Evolutionary conservation across 1,140 invertebrate genomes (phyloP).

Genomic region (Nephila pilipes): DNA sequence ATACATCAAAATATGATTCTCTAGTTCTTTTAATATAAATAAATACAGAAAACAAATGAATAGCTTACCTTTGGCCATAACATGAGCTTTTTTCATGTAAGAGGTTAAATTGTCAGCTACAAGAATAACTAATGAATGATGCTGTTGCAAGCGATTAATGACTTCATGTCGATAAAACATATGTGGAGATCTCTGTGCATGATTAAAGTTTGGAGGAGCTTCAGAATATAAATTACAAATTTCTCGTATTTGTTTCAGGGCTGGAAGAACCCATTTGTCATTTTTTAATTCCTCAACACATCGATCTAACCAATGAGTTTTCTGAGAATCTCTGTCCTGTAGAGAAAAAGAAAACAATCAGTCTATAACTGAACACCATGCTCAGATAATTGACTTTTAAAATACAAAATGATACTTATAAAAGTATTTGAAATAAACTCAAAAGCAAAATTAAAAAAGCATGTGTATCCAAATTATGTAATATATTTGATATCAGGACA

Average conservation of each 20-base stretch:
- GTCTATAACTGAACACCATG: not conserved
- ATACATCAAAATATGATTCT: too few species aligned
- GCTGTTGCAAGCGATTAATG: conserved; percentile 94
- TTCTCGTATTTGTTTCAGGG: conserved; percentile 96
- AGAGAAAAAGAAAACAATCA: conserved; percentile 41
- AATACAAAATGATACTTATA: too few species aligned
- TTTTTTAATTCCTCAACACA: conserved; percentile 96
- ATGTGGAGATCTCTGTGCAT: conserved; percentile 82
- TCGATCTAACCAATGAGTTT: conserved; percentile 96
- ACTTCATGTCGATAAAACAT: conserved; percentile 87
- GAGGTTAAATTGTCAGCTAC: conserved; percentile 95
- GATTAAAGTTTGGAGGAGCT: conserved; percentile 87
- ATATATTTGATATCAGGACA: too few species aligned
- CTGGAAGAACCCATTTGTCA: conserved; percentile 95
- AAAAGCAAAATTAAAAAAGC: too few species aligned
- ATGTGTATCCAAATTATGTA: too few species aligned
- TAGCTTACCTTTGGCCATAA: conserved; percentile 85
- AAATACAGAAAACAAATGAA: not conserved
- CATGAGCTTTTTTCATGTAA: conserved; percentile 94
- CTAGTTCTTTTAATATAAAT: not conserved
- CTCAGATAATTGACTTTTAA: not conserved
- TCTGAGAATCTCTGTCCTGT: conserved; percentile 96
- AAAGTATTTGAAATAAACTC: too few species aligned
- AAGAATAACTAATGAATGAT: conserved; percentile 95
- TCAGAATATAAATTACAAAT: conserved; percentile 96